A percentile compares a stretch with the other conserved stretches of the same genome.
These are phyloP conservation scores for Melangyna quadrimaculata DNA, from an alignment of 2,888 invertebrate genomes.

Conservation along the genomic window DNA sequence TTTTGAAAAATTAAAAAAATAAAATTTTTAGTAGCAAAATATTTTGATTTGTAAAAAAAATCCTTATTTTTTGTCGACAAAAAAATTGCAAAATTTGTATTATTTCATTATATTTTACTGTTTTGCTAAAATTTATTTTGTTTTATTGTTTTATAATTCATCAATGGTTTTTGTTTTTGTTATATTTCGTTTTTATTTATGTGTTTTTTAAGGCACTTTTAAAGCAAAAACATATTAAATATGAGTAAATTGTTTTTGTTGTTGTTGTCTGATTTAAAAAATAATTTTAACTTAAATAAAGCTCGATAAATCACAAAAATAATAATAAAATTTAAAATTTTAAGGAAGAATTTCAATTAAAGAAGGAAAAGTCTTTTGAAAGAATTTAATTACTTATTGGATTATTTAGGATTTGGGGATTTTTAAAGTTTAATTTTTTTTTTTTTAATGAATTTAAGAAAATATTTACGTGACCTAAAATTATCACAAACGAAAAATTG, in stretches of 20 bases:
- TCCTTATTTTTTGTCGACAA: background rate
- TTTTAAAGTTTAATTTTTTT: too few relatives aligned
- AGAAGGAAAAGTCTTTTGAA: background rate
- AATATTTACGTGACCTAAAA: background rate
- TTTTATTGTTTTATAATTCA: background rate
- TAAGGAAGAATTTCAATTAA: background rate
- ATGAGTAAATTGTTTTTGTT: constrained; percentile 22
- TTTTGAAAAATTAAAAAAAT: constrained; percentile 44
- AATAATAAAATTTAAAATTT: background rate
- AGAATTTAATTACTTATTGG: background rate
- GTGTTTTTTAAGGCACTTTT: constrained; percentile 65
- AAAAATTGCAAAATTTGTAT: constrained; percentile 32
- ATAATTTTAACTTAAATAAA: constrained; percentile 31
- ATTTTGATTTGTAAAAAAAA: constrained; percentile 47
- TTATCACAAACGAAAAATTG: constrained; percentile 11
- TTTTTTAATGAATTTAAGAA: background rate
- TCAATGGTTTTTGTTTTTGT: constrained; percentile 1
- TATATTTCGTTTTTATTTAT: constrained; percentile 29
- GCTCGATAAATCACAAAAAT: constrained; percentile 31
- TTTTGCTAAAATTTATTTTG: constrained; percentile 29
- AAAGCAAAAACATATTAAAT: constrained; percentile 60
- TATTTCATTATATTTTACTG: constrained; percentile 1
- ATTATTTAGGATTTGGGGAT: background rate
- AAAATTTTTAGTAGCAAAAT: constrained; percentile 65
- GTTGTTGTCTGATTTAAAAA: background rate